Evolutionary conservation across 1,140 invertebrate genomes (phyloP).

Genomic region (Diorhabda carinulata): DNA sequence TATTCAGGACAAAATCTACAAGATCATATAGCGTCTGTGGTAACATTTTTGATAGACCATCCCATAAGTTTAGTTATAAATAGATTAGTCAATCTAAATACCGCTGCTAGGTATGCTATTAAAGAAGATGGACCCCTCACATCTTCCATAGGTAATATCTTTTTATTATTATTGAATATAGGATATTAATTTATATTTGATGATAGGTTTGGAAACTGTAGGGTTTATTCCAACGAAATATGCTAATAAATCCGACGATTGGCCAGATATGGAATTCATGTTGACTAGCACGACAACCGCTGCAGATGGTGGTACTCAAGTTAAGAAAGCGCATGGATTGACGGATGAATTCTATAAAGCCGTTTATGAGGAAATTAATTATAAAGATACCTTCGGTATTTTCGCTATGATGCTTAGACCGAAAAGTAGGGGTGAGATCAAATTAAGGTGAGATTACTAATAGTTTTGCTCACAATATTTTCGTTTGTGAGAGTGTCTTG

Average conservation of each 20-base stretch:
- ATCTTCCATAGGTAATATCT: constrained; percentile 59
- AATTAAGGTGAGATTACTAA: constrained; percentile 50
- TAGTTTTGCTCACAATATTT: not conserved
- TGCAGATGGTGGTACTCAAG: constrained; percentile 69
- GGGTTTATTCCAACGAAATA: constrained; percentile 85
- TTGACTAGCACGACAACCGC: constrained; percentile 73
- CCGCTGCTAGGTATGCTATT: constrained; percentile 71
- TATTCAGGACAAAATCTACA: constrained; percentile 69
- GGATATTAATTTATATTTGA: not conserved
- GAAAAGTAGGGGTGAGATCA: constrained; percentile 75
- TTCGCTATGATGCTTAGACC: constrained; percentile 86
- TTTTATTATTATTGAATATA: too few relatives aligned
- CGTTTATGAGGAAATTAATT: constrained; percentile 64
- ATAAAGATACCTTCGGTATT: constrained; percentile 70
- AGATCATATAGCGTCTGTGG: constrained; percentile 76
- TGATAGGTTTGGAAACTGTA: constrained; percentile 67
- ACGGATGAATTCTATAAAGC: constrained; percentile 75
- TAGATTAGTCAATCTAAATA: constrained; percentile 71
- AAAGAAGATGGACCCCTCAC: constrained; percentile 77
- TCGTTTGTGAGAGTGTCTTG: too few relatives aligned
- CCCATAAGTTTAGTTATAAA: constrained; percentile 72
- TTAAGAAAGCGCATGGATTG: constrained; percentile 73
- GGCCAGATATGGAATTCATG: constrained; percentile 90
- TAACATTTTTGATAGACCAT: constrained; percentile 76
- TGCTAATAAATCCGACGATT: constrained; percentile 75